A percentile compares a stretch with the other conserved stretches of the same genome.
Evolutionary conservation across 2,113 vertebrate species (phyloP).

Genomic region (Lagopus leucura): DNA sequence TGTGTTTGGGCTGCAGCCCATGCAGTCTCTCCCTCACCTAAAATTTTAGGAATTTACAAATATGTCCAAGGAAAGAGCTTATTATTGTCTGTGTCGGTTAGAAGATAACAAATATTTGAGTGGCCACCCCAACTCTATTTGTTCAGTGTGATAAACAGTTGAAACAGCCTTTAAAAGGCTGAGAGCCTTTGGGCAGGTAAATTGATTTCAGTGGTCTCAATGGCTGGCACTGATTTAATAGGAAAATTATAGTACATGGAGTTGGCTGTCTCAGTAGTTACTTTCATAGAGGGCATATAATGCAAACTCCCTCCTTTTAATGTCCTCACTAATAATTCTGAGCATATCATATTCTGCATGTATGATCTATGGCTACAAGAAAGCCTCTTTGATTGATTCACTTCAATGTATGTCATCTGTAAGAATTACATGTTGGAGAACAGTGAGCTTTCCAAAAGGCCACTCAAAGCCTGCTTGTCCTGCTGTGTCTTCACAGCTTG

Average conservation of each 20-base stretch:
- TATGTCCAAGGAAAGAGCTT: background rate
- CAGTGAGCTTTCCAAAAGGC: background rate
- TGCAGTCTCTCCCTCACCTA: background rate
- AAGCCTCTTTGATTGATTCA: background rate
- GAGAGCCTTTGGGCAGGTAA: background rate
- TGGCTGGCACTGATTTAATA: background rate
- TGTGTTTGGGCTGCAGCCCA: background rate
- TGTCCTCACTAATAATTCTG: background rate
- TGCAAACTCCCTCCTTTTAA: background rate
- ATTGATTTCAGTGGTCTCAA: constrained; percentile 10
- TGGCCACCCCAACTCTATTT: background rate
- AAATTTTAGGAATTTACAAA: background rate
- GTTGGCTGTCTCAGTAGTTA: background rate
- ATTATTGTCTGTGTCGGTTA: background rate
- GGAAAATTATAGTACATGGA: background rate
- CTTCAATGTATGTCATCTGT: background rate
- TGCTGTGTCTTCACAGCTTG: background rate
- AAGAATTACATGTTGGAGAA: background rate
- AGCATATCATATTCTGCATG: background rate
- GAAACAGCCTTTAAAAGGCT: background rate
- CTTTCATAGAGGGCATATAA: background rate
- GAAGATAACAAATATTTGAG: constrained; percentile 23
- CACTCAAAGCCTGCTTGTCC: background rate
- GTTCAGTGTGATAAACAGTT: background rate
- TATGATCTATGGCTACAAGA: background rate